Conservation (phyloP, 2,888 invertebrate genomes). For the Frankliniella fusca region DNA sequence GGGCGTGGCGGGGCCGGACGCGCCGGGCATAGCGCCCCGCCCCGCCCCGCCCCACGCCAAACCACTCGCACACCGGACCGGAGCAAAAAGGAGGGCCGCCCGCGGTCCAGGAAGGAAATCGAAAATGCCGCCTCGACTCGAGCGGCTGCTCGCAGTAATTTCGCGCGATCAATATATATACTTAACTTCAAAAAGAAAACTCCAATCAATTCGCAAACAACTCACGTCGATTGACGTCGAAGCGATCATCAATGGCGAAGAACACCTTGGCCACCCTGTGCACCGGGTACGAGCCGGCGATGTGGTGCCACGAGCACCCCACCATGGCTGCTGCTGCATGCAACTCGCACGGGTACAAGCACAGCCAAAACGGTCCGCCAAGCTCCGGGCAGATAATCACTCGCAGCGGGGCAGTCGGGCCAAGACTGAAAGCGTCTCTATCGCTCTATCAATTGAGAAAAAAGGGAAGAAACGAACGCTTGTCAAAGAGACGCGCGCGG, state of each 20-base stretch:
- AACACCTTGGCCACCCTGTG: slow-evolving; percentile 12
- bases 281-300: slow-evolving; percentile 13
- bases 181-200: not conserved
- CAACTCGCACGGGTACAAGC: too few species aligned
- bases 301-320: not conserved
- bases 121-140: too few species aligned
- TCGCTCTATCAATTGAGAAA: too few species aligned
- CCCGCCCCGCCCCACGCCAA: not conserved
- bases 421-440: too few species aligned
- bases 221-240: slow-evolving; percentile 8
- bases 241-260: slow-evolving; percentile 6
- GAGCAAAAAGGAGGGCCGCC: too few species aligned
- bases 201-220: not conserved
- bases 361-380: too few species aligned
- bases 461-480: too few species aligned
- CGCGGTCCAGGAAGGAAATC: too few species aligned
- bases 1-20: not conserved
- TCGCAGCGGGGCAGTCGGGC: too few species aligned
- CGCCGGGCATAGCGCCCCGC: not conserved
- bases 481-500: too few species aligned
- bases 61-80: not conserved
- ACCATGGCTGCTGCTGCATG: not conserved
- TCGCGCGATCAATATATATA: not conserved
- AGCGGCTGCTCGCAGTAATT: too few species aligned
- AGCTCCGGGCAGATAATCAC: too few species aligned